A percentile compares a stretch with the other conserved stretches of the same genome.
Conservation (phyloP, 2,888 invertebrate species). For the Auanema sp. region DNA sequence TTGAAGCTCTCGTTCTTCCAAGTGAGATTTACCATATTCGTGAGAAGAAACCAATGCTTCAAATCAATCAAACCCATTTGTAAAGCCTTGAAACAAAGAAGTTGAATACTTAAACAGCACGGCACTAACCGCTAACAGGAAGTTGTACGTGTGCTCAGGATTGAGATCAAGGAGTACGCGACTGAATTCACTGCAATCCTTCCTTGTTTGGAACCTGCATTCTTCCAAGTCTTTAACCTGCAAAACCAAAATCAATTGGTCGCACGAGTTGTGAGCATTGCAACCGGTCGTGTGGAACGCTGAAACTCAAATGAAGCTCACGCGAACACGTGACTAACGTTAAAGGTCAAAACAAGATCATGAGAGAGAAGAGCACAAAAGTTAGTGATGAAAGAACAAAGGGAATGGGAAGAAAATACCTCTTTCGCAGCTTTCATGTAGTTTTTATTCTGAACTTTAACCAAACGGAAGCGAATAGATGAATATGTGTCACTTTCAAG, state of each 20-base stretch:
- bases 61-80: slow-evolving; percentile 63
- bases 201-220: slow-evolving; percentile 49
- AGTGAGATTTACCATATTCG: slow-evolving; percentile 47
- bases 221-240: slow-evolving; percentile 60
- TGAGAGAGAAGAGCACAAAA: too few species aligned
- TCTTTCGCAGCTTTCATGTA: slow-evolving; percentile 56
- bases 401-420: slow-evolving; percentile 33
- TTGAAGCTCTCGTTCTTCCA: background rate
- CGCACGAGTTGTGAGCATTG: too few species aligned
- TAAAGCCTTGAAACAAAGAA: slow-evolving; percentile 44
- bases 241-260: too few species aligned
- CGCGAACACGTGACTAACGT: too few species aligned
- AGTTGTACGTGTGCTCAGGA: slow-evolving; percentile 56
- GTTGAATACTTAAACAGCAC: background rate
- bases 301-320: too few species aligned
- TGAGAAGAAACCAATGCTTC: slow-evolving; percentile 63
- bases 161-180: slow-evolving; percentile 59
- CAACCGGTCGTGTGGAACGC: too few species aligned
- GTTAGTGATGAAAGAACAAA: too few species aligned
- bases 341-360: too few species aligned
- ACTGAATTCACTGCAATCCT: slow-evolving; percentile 59
- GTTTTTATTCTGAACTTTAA: slow-evolving; percentile 53
- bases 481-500: slow-evolving; percentile 55
- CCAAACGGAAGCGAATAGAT: slow-evolving; percentile 54
- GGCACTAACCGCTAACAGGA: slow-evolving; percentile 52